These are phyloP conservation scores for Holcopasites calliopsidis DNA, from an alignment of 1,140 invertebrate species.

Conservation along the genomic window DNA sequence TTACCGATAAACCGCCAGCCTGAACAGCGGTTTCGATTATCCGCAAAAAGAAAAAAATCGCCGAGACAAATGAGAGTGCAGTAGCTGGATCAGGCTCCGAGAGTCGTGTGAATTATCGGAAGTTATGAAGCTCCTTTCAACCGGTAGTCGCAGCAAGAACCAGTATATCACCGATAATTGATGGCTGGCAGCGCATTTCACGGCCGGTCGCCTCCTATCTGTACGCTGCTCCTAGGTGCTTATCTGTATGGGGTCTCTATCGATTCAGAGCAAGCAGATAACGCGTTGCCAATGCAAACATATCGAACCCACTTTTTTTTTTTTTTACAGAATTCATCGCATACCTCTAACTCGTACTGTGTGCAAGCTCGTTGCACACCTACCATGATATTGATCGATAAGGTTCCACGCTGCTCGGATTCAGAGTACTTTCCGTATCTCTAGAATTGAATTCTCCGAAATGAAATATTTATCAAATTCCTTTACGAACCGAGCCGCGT, in stretches of 20 bases:
- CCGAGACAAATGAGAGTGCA: neutral
- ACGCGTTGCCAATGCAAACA: conserved; percentile 12
- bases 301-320: neutral
- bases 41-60: neutral
- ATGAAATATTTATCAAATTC: neutral
- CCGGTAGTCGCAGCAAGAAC: conserved; percentile 27
- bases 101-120: conserved; percentile 29
- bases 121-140: conserved; percentile 12
- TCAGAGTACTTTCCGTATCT: too few relatives aligned
- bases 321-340: neutral
- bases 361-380: too few relatives aligned
- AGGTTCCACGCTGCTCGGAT: neutral
- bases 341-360: neutral
- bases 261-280: conserved; percentile 26
- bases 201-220: conserved; percentile 14
- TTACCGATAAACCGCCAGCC: neutral
- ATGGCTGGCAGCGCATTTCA: conserved; percentile 35
- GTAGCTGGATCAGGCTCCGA: neutral
- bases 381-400: neutral
- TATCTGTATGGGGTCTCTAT: conserved; percentile 23
- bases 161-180: conserved; percentile 52
- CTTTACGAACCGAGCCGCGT: too few relatives aligned
- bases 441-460: neutral
- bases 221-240: conserved; percentile 17
- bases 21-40: too few relatives aligned